Evolutionary conservation across 2,797 vertebrate species (phyloP).

Genomic region (Tamandua tetradactyla): DNA sequence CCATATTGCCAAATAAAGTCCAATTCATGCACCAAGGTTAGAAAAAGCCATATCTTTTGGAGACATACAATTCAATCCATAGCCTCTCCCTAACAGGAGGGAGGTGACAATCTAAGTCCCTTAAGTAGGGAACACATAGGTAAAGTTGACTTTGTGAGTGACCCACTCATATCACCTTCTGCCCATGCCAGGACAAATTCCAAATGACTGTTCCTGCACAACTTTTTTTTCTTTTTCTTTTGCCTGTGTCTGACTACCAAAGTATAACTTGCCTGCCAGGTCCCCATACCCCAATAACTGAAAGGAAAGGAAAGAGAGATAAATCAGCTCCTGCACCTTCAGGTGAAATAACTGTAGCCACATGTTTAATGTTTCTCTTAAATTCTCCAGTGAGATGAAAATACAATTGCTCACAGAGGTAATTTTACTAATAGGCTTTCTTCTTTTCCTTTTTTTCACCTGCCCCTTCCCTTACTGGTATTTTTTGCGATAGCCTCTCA

Average conservation of each 20-base stretch:
- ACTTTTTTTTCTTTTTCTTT: no score
- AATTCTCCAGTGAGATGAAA: neutral
- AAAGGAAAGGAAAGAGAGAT: neutral
- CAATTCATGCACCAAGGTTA: no score
- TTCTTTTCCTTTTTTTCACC: neutral
- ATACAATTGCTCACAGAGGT: neutral
- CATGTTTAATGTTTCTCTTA: neutral
- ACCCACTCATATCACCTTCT: rapidly evolving
- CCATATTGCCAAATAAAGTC: no score
- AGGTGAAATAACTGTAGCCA: neutral
- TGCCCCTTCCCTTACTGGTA: neutral
- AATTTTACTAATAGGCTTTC: neutral
- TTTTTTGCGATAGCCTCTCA: neutral
- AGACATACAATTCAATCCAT: no score
- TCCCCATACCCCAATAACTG: neutral
- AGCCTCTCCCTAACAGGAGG: neutral
- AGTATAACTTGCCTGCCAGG: neutral
- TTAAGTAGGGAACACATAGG: neutral
- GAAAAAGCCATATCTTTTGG: no score
- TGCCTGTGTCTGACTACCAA: neutral
- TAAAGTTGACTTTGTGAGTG: neutral
- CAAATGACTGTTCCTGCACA: neutral
- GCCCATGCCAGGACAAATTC: neutral
- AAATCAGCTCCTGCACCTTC: neutral
- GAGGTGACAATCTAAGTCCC: neutral